These are phyloP conservation scores for Brachyptera risi DNA, from an alignment of 2,888 invertebrate genomes.

Conservation along the genomic window DNA sequence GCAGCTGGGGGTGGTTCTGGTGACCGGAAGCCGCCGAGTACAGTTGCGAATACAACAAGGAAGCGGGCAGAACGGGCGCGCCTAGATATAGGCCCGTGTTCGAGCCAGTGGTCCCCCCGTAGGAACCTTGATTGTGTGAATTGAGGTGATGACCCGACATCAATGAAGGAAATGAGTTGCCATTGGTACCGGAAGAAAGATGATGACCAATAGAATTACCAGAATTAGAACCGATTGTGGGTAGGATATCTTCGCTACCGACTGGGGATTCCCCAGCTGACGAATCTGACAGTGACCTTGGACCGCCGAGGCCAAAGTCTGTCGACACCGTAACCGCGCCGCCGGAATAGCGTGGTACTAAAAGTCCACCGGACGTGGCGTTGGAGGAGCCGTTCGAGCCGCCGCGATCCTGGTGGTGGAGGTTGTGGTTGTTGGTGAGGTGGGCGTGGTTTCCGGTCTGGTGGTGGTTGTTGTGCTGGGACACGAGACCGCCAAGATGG, in stretches of 20 bases:
- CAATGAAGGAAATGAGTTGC: conserved; percentile 59
- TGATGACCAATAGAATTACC: conserved; percentile 56
- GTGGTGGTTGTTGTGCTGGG: conserved; percentile 51
- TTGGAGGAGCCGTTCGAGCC: conserved; percentile 29
- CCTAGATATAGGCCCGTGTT: conserved; percentile 33
- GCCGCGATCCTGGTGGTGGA: conserved; percentile 27
- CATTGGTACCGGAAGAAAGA: conserved; percentile 45
- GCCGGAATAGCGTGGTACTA: conserved; percentile 60
- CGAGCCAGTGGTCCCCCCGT: conserved; percentile 46
- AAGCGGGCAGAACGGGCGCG: conserved; percentile 70
- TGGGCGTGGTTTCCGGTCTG: conserved; percentile 42
- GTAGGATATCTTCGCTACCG: conserved; percentile 35
- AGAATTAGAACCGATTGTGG: conserved; percentile 55
- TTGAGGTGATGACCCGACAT: conserved; percentile 50
- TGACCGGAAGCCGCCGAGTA: conserved; percentile 64
- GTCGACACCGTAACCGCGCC: conserved; percentile 61
- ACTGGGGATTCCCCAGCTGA: conserved; percentile 60
- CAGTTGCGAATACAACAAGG: conserved; percentile 76
- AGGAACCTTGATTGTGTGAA: conserved; percentile 53
- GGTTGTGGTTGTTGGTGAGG: conserved; percentile 22
- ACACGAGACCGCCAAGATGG: conserved; percentile 61
- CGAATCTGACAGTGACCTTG: conserved; percentile 74
- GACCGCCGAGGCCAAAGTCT: conserved; percentile 48
- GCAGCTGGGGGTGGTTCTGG: conserved; percentile 32
- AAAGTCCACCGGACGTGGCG: conserved; percentile 41